Base-by-base conservation (phyloP, 2,888 invertebrate genomes). In the Stenurella melanura region DNA sequence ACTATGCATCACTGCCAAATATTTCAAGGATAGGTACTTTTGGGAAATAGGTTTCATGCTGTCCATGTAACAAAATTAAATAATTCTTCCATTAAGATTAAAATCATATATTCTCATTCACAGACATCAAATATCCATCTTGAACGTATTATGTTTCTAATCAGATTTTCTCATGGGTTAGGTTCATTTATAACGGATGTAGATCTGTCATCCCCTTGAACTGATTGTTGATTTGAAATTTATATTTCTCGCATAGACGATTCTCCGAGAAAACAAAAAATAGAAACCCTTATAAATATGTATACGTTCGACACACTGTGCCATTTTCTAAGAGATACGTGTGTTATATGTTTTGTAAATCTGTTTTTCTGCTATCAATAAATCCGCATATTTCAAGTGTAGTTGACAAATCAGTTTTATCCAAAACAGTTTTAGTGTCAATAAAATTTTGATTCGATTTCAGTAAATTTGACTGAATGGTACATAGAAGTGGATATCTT, bases 381-480 rank as follows among this genome's bases (percentile, higher is more conserved):
- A 42, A 42, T 42, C 42, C 42, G 7, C 9, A 42, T 42, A 42
- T 42, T 42, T 42, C 42, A 15, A 42, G 15, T 4, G 42, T 42
- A 42, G 42, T 42, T 42, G 42, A 42, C 42, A 42, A 42, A 42
- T 42, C 42, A 42, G 42, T 42, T 15, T 42, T 42, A 42, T 42
- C 15, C 42, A 12, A 2, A 12, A 42, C 1, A 11, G 15, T 42
- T 34, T 34, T 34, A 15, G 12, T 42, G 42, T 42, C 19, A 21
- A 12, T n/a, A 58, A 58, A 58, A 11, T 2, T 58, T 19, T 21
- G 58, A 58, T 58, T 58, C 11, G 58, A 58, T 21, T 58, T 58
- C 2, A 21, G 9, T 21, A 17, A 10, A 58, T 21, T 58, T 34
- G 30, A 34, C 30, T 34, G 30, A 34, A 34, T 9, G 9, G 30